Conservation (phyloP, 2,113 vertebrate genomes). For the Vireo altiloquus region DNA sequence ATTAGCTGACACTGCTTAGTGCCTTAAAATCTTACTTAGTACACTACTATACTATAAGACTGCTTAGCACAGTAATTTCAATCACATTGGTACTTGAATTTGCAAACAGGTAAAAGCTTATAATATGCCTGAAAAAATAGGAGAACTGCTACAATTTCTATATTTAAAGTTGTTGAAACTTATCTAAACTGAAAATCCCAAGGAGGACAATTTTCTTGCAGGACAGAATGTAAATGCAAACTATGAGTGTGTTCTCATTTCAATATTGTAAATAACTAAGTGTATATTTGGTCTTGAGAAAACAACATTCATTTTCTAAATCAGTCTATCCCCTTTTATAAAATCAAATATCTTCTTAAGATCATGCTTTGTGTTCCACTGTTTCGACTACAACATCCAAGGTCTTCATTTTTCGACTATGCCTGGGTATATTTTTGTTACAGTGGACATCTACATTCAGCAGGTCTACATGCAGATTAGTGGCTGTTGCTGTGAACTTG, state of each 20-base stretch:
- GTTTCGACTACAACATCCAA: background rate
- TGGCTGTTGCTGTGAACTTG: background rate
- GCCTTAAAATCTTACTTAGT: background rate
- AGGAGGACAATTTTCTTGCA: background rate
- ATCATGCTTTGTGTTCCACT: background rate
- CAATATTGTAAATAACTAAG: background rate
- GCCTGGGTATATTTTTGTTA: background rate
- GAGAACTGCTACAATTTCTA: background rate
- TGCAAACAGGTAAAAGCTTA: background rate
- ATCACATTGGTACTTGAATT: background rate
- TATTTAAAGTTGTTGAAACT: background rate
- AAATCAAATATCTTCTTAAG: background rate
- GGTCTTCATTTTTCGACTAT: background rate
- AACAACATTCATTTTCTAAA: background rate
- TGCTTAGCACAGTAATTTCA: background rate
- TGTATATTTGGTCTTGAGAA: background rate
- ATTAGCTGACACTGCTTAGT: background rate
- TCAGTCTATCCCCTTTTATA: background rate
- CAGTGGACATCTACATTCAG: background rate
- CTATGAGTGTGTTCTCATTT: background rate
- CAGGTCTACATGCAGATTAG: background rate
- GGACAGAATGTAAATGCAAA: background rate
- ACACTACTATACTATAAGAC: background rate
- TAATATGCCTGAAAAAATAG: background rate
- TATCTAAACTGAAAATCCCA: background rate